A percentile compares a stretch with the other conserved stretches of the same genome.
Conservation (phyloP, 2,113 vertebrate species). For the Corydoras sp. region DNA sequence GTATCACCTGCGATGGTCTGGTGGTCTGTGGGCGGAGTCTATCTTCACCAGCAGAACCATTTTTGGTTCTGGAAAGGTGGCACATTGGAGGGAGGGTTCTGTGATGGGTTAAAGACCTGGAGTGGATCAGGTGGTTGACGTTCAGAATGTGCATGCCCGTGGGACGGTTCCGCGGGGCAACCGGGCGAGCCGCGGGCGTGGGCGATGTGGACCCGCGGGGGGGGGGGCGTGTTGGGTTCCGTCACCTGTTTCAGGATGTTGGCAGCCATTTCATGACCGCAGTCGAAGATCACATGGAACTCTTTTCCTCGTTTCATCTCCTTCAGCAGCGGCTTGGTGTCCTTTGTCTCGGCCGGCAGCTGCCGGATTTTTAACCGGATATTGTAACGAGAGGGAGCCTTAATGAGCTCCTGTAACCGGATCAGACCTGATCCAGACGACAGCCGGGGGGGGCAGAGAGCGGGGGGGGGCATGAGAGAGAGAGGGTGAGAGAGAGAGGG, state of each 20-base stretch:
- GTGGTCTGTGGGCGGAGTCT: too few relatives aligned
- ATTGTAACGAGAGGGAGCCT: slow-evolving; percentile 95
- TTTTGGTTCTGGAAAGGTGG: too few relatives aligned
- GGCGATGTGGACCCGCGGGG: neutral
- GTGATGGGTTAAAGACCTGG: too few relatives aligned
- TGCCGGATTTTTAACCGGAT: slow-evolving; percentile 96
- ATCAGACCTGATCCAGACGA: slow-evolving; percentile 78
- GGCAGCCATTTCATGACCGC: slow-evolving; percentile 95
- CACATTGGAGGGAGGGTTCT: too few relatives aligned
- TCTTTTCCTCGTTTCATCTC: slow-evolving; percentile 98
- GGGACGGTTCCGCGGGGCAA: too few relatives aligned
- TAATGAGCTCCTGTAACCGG: slow-evolving; percentile 96
- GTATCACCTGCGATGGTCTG: too few relatives aligned
- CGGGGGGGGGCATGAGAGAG: neutral
- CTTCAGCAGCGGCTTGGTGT: slow-evolving; percentile 93
- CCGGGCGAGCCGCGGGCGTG: too few relatives aligned
- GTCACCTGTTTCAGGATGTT: slow-evolving; percentile 94
- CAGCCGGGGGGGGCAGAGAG: neutral
- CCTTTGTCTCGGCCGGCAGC: slow-evolving; percentile 88
- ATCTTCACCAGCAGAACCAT: too few relatives aligned
- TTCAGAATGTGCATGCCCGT: too few relatives aligned
- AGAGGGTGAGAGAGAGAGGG: neutral
- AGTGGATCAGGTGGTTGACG: too few relatives aligned
- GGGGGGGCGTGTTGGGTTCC: too few relatives aligned
- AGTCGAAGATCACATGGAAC: slow-evolving; percentile 97